phyloP scores from a whole-genome alignment of 2,797 vertebrate genomes.

The Leuciscus waleckii region DNA sequence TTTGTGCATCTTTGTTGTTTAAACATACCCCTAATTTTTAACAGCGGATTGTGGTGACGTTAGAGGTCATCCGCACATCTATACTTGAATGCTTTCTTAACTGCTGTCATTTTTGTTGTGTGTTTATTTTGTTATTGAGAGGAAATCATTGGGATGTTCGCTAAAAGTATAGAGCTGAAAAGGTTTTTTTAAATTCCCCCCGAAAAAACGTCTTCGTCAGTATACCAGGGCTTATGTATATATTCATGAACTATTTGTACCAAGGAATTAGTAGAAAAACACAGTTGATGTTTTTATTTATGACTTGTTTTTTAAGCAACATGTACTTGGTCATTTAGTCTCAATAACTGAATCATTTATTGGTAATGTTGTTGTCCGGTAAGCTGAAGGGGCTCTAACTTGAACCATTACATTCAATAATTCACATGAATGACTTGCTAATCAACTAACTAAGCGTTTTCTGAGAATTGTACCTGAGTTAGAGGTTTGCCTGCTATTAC shows the following conservation, averaged over 20 bases:
- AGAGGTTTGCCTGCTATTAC: conserved; percentile 56
- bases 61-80: too few species aligned
- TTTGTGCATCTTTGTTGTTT: too few species aligned
- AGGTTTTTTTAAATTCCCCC: background rate
- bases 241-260: conserved; percentile 14
- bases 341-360: conserved; percentile 28
- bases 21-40: too few species aligned
- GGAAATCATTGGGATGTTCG: background rate
- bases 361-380: conserved; percentile 52
- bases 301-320: background rate
- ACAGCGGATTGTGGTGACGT: too few species aligned
- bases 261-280: background rate
- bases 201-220: background rate
- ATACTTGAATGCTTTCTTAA: too few species aligned
- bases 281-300: conserved; percentile 2
- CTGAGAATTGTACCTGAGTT: conserved; percentile 42
- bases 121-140: too few species aligned
- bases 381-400: conserved; percentile 49
- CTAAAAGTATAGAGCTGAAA: background rate
- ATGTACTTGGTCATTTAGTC: conserved; percentile 30
- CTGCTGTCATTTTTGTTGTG: too few species aligned
- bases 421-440: conserved; percentile 75
- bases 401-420: conserved; percentile 69
- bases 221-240: background rate
- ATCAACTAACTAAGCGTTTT: conserved; percentile 67